Conservation (phyloP, 2,888 invertebrate genomes). For the Cyclophora albipunctata region DNA sequence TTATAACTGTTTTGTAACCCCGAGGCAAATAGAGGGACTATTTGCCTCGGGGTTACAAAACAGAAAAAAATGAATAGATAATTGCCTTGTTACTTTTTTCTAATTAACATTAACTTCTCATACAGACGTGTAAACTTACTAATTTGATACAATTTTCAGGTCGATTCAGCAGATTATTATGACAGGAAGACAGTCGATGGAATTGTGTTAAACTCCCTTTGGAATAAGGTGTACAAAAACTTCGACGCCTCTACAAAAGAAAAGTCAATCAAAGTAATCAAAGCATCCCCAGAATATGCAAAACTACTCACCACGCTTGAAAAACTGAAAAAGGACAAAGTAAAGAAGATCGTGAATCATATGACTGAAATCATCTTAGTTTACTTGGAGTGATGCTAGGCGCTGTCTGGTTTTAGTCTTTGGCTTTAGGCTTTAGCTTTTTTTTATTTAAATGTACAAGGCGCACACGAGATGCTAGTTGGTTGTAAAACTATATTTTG, state of each 20-base stretch:
- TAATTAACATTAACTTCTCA: too few species aligned
- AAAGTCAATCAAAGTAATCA: conserved; percentile 42
- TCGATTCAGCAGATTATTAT: conserved; percentile 23
- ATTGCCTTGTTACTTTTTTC: too few species aligned
- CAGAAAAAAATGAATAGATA: too few species aligned
- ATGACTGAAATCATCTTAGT: conserved; percentile 47
- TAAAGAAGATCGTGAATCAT: conserved; percentile 39
- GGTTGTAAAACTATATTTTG: too few species aligned
- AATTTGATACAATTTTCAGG: conserved; percentile 27
- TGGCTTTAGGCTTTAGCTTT: too few species aligned
- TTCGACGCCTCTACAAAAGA: conserved; percentile 45
- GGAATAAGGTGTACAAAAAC: conserved; percentile 54
- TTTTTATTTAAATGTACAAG: too few species aligned
- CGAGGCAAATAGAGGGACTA: too few species aligned
- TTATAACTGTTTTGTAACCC: too few species aligned
- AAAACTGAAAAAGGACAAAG: conserved; percentile 47
- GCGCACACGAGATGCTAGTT: too few species aligned
- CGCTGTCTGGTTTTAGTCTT: too few species aligned
- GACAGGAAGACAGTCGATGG: conserved; percentile 51
- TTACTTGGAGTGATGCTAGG: conserved; percentile 26
- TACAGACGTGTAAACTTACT: neutral
- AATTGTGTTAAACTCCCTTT: conserved; percentile 53
- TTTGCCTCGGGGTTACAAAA: too few species aligned
- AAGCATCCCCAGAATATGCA: conserved; percentile 43
- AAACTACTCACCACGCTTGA: conserved; percentile 39